Conservation (phyloP, 2,113 vertebrate genomes). For the Origma solitaria region DNA sequence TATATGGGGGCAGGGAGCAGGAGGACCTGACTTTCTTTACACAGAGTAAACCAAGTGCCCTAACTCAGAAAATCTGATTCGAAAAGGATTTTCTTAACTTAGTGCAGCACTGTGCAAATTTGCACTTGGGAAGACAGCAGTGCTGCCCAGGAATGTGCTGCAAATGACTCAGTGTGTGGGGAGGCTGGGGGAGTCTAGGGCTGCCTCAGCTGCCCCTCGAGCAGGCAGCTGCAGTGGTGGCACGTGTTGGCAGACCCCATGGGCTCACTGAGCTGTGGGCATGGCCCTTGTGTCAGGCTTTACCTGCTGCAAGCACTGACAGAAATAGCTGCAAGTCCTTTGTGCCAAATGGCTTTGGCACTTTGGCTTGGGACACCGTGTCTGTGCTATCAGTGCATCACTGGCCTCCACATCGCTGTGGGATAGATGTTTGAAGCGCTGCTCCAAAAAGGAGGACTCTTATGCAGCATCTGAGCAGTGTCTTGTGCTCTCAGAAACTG, state of each 20-base stretch:
- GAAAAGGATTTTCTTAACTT: background rate
- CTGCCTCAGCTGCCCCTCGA: background rate
- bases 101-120: background rate
- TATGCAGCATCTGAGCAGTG: background rate
- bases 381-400: accelerated
- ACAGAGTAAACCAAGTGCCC: background rate
- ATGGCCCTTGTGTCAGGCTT: accelerated
- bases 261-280: background rate
- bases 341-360: accelerated
- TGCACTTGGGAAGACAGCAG: background rate
- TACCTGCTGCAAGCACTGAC: background rate
- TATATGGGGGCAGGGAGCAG: background rate
- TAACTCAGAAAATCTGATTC: background rate
- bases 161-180: accelerated
- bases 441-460: background rate
- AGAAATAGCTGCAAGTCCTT: background rate
- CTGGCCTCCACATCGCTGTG: accelerated
- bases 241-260: accelerated
- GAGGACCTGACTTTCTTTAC: background rate
- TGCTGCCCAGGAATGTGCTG: background rate
- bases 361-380: accelerated
- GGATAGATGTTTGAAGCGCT: accelerated
- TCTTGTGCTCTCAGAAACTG: background rate
- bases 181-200: background rate
- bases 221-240: background rate